phyloP scores from a whole-genome alignment of 2,113 vertebrate genomes.

The Cyanoderma ruficeps region DNA sequence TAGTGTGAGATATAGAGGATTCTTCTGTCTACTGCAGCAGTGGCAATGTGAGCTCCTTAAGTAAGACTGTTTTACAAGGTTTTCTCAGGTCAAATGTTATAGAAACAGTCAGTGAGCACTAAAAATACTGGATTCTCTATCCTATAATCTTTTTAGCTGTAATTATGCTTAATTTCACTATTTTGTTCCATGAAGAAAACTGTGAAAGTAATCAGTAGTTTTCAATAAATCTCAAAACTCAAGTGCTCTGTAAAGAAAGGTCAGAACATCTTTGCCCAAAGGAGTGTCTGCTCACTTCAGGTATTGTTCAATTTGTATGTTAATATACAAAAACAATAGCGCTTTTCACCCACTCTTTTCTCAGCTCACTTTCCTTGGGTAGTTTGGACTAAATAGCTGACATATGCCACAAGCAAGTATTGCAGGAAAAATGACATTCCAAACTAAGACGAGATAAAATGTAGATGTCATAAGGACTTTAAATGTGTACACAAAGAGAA shows the following conservation, averaged over 20 bases:
- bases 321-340: background rate
- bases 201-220: conserved; percentile 13
- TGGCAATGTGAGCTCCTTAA: background rate
- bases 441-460: background rate
- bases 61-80: background rate
- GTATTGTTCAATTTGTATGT: background rate
- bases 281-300: background rate
- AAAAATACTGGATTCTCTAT: conserved; percentile 13
- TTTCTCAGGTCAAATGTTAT: conserved; percentile 42
- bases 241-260: background rate
- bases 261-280: conserved; percentile 9
- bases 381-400: background rate
- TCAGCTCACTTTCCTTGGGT: background rate
- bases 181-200: conserved; percentile 12
- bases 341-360: background rate
- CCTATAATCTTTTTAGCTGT: background rate
- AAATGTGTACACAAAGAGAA: background rate
- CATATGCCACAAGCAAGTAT: background rate
- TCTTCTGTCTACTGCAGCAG: background rate
- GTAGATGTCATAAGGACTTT: background rate
- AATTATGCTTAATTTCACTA: conserved; percentile 33
- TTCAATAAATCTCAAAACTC: conserved; percentile 19
- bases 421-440: background rate
- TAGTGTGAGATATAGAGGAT: background rate
- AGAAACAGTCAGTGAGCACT: conserved; percentile 42